These are phyloP conservation scores for Archivesica marissinica DNA, from an alignment of 1,140 invertebrate species.

Conservation along the genomic window DNA sequence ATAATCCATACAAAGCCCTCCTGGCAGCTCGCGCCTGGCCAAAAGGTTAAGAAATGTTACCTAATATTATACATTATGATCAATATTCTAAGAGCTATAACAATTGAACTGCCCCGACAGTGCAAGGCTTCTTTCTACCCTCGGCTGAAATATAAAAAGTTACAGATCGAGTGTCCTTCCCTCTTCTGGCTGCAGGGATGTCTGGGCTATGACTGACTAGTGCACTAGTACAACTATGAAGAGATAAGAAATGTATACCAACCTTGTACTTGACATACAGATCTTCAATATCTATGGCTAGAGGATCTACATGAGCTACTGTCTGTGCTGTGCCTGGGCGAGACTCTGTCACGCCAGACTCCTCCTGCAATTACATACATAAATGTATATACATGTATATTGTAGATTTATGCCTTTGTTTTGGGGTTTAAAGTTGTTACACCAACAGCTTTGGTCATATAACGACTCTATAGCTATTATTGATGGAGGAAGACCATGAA, in stretches of 20 bases:
- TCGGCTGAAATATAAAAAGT: too few relatives aligned
- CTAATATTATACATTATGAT: too few relatives aligned
- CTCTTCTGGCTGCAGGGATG: too few relatives aligned
- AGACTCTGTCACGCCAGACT: conserved; percentile 76
- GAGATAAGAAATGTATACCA: conserved; percentile 55
- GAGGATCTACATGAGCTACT: conserved; percentile 85
- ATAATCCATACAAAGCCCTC: too few relatives aligned
- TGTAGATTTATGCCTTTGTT: not conserved
- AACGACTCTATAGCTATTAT: not conserved
- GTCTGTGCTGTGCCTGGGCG: conserved; percentile 78
- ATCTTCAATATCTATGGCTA: conserved; percentile 93
- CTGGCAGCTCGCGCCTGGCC: too few relatives aligned
- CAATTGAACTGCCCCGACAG: too few relatives aligned
- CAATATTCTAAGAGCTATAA: too few relatives aligned
- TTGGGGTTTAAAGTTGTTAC: not conserved
- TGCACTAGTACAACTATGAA: too few relatives aligned
- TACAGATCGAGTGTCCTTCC: too few relatives aligned
- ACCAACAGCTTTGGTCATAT: not conserved
- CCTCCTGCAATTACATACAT: conserved; percentile 80
- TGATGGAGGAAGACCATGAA: not conserved
- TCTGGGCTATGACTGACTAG: too few relatives aligned
- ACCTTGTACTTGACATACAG: conserved; percentile 97
- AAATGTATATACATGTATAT: conserved; percentile 27
- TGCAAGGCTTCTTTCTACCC: too few relatives aligned
- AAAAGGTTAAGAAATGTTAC: too few relatives aligned